Percentiles rank a stretch among this genome's conserved stretches.
Evolutionary conservation across 2,113 vertebrate genomes (phyloP).

Genomic region (Chamaetylas fuelleborni): DNA sequence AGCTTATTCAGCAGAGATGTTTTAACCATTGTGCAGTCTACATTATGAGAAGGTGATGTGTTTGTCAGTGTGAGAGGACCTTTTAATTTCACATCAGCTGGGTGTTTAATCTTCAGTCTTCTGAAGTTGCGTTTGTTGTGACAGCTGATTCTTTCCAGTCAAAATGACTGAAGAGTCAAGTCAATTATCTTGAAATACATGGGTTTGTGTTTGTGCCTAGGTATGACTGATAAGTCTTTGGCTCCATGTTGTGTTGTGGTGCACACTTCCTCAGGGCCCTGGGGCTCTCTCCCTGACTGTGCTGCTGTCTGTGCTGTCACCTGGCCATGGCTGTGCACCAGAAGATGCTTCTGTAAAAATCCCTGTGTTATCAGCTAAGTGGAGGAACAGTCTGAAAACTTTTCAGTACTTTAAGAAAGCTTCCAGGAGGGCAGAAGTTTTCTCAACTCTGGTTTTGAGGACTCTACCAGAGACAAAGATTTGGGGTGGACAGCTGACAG

Average conservation of each 20-base stretch:
- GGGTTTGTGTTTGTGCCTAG: neutral
- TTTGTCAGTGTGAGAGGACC: neutral
- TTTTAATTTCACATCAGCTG: neutral
- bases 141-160: slow-evolving; percentile 23
- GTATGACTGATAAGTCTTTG: neutral
- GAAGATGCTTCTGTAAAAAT: neutral
- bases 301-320: neutral
- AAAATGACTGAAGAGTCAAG: neutral
- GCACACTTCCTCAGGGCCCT: neutral
- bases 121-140: slow-evolving; percentile 17
- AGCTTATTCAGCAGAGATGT: neutral
- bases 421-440: neutral
- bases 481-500: neutral
- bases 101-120: neutral
- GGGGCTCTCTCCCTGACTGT: neutral
- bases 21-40: neutral
- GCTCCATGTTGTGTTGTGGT: neutral
- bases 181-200: neutral
- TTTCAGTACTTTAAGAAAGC: neutral
- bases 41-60: neutral
- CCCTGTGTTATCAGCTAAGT: neutral
- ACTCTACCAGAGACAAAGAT: neutral
- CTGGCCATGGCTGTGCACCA: neutral
- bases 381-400: neutral
- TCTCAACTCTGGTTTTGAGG: neutral